Conservation (phyloP, 1,140 invertebrate species). For the Drosophila rhopaloa region DNA sequence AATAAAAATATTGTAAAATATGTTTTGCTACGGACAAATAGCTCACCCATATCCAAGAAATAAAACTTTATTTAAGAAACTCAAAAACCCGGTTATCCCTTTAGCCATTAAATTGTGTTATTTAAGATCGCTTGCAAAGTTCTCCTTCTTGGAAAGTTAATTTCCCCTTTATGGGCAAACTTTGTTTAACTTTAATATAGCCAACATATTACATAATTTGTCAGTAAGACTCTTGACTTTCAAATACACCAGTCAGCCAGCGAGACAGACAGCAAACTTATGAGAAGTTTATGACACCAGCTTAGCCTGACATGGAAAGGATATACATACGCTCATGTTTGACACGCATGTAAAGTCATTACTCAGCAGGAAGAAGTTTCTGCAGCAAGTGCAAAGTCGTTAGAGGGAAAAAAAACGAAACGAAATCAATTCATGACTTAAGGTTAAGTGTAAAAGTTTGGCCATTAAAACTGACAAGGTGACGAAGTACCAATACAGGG, state of each 20-base stretch:
- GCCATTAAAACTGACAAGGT: slow-evolving; percentile 72
- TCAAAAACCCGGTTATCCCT: slow-evolving; percentile 6
- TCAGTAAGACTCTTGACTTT: slow-evolving; percentile 70
- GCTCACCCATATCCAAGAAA: not conserved
- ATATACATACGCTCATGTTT: slow-evolving; percentile 55
- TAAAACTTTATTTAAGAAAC: not conserved
- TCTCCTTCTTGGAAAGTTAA: slow-evolving; percentile 37
- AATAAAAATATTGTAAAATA: too few species aligned
- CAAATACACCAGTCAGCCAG: slow-evolving; percentile 44
- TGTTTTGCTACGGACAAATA: not conserved
- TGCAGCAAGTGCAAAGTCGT: slow-evolving; percentile 64
- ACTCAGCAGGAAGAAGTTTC: slow-evolving; percentile 57
- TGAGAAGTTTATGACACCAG: slow-evolving; percentile 66
- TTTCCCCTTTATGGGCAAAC: slow-evolving; percentile 42
- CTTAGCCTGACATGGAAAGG: slow-evolving; percentile 52
- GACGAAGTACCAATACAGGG: slow-evolving; percentile 11
- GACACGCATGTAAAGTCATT: slow-evolving; percentile 74
- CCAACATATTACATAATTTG: slow-evolving; percentile 73
- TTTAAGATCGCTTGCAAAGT: slow-evolving; percentile 1
- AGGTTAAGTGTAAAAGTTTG: slow-evolving; percentile 80
- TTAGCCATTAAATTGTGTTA: slow-evolving; percentile 23
- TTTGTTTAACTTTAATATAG: slow-evolving; percentile 53
- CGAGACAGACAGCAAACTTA: slow-evolving; percentile 47
- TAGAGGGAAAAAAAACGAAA: slow-evolving; percentile 45
- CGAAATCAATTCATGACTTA: slow-evolving; percentile 73